A percentile compares a stretch with the other conserved stretches of the same genome.
These are phyloP conservation scores for Lithophane leautieri DNA, from an alignment of 2,888 invertebrate genomes.

Conservation along the genomic window DNA sequence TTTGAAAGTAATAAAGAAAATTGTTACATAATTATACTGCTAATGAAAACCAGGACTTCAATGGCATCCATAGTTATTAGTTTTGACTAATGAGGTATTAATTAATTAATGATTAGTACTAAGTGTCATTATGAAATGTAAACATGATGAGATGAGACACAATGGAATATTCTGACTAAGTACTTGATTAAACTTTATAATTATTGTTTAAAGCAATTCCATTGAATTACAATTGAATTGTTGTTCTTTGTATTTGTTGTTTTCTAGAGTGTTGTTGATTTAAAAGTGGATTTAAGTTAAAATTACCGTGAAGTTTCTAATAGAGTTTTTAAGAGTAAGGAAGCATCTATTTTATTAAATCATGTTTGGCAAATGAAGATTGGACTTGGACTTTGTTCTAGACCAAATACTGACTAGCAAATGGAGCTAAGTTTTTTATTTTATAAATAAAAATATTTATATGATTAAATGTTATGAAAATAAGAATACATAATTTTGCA, in stretches of 20 bases:
- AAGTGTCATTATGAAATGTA: neutral
- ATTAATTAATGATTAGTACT: neutral
- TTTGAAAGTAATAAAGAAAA: neutral
- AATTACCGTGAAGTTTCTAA: neutral
- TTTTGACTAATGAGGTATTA: conserved; percentile 9
- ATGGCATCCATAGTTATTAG: neutral
- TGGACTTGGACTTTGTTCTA: no score
- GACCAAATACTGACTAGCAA: no score
- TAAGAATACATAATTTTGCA: no score
- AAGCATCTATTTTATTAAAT: no score
- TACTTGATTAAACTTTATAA: neutral
- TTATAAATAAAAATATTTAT: no score
- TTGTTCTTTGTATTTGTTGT: neutral
- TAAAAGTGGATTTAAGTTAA: neutral
- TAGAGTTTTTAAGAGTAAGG: no score
- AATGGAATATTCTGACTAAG: neutral
- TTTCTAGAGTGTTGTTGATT: neutral
- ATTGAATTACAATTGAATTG: neutral
- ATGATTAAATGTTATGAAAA: no score
- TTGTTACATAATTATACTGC: neutral
- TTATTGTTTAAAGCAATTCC: neutral
- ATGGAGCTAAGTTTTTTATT: no score
- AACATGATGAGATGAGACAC: neutral
- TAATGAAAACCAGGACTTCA: neutral
- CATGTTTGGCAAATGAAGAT: no score